A percentile compares a stretch with the other conserved stretches of the same genome.
Evolutionary conservation across 2,113 vertebrate genomes (phyloP).

Genomic region (Calidris pygmaea): DNA sequence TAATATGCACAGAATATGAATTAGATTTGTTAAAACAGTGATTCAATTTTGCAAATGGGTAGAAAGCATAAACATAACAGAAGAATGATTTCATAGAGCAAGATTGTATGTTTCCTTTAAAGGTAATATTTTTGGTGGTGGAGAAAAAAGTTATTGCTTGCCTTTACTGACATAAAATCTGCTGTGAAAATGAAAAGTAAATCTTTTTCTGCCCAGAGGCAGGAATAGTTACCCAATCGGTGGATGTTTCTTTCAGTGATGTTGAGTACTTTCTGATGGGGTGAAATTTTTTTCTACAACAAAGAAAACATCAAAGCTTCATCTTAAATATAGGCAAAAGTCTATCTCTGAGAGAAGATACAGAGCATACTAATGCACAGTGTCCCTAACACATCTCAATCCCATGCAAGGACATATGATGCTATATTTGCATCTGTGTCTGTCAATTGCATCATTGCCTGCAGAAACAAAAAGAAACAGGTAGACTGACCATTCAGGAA

Average conservation of each 20-base stretch:
- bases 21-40: neutral
- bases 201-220: neutral
- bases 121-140: neutral
- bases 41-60: neutral
- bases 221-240: neutral
- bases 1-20: neutral
- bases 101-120: neutral
- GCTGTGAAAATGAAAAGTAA: slow-evolving; percentile 20
- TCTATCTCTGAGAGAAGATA: neutral
- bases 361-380: neutral
- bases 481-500: neutral
- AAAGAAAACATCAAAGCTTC: neutral
- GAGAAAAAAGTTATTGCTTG: neutral
- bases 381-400: fast-evolving
- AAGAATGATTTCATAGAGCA: neutral
- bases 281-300: neutral
- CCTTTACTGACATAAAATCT: neutral
- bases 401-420: neutral
- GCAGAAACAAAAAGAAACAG: neutral
- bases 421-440: neutral
- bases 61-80: neutral
- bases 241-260: neutral
- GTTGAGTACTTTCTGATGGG: neutral
- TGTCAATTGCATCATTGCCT: neutral
- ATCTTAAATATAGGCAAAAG: neutral